A percentile compares a stretch with the other conserved stretches of the same genome.
Conservation (phyloP, 1,140 invertebrate genomes). For the Drosophila neocordata region DNA sequence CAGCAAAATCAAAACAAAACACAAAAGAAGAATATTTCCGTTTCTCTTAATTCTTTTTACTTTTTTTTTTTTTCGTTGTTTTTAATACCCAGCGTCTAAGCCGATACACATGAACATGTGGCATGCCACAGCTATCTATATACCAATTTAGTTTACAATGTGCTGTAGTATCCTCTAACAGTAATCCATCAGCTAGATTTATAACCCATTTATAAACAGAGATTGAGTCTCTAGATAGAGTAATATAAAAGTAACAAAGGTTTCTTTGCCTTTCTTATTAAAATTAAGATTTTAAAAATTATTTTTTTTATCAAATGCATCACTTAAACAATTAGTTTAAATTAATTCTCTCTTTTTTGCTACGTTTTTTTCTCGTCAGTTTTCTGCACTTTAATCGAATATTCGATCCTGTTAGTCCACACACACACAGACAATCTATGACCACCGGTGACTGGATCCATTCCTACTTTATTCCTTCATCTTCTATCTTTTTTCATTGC, state of each 20-base stretch:
- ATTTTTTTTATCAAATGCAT: background rate
- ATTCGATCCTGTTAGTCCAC: background rate
- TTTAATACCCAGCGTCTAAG: slow-evolving; percentile 22
- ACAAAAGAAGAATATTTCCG: slow-evolving; percentile 20
- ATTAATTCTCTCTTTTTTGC: no score
- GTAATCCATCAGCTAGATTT: slow-evolving; percentile 56
- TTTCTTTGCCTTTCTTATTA: no score
- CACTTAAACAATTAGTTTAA: background rate
- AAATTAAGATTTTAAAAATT: no score
- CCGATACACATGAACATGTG: background rate
- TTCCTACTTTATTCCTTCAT: slow-evolving; percentile 21
- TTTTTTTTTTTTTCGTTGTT: background rate
- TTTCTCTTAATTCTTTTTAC: background rate
- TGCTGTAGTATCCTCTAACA: slow-evolving; percentile 51
- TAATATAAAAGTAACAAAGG: no score
- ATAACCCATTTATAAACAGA: slow-evolving; percentile 12
- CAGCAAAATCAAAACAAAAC: slow-evolving; percentile 21
- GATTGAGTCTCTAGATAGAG: background rate
- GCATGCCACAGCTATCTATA: background rate
- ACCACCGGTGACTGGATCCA: slow-evolving; percentile 50
- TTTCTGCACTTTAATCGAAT: background rate
- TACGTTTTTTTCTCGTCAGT: no score
- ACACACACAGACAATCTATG: slow-evolving; percentile 21
- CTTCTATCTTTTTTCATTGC: slow-evolving; percentile 12
- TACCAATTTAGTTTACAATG: background rate